These are phyloP conservation scores for Heliconius ethilla DNA, from an alignment of 2,888 invertebrate species.

Conservation along the genomic window DNA sequence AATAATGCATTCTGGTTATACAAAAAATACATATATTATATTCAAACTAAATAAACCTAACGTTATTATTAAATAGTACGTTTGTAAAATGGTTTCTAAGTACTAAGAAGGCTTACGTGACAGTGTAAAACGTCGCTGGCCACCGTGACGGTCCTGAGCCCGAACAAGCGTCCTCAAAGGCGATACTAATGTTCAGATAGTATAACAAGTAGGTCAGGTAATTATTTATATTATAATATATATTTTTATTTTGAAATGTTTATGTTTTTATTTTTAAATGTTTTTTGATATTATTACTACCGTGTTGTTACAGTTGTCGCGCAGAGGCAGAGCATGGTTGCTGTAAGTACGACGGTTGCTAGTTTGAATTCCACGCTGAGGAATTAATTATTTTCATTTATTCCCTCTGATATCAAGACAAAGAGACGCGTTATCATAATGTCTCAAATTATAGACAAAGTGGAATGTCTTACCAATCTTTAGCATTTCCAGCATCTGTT, in stretches of 20 bases:
- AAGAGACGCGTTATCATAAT: neutral
- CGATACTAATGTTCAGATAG: neutral
- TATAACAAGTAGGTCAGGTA: neutral
- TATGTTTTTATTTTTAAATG: neutral
- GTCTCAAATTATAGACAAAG: neutral
- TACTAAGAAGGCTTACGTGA: slow-evolving; percentile 36
- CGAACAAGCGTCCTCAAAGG: neutral
- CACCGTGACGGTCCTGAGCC: slow-evolving; percentile 32
- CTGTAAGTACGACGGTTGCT: neutral
- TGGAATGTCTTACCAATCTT: neutral
- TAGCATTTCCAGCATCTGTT: neutral
- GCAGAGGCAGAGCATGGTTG: too few relatives aligned
- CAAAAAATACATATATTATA: neutral
- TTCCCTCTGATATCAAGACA: neutral
- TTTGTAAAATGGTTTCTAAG: slow-evolving; percentile 15
- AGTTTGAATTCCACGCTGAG: neutral
- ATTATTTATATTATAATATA: neutral
- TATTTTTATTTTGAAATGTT: too few relatives aligned
- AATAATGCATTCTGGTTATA: too few relatives aligned
- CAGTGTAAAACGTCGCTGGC: slow-evolving; percentile 34
- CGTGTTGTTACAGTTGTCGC: too few relatives aligned
- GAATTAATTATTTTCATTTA: neutral
- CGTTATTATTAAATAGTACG: neutral
- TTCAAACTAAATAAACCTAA: neutral
- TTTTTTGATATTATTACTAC: neutral